phyloP scores from a whole-genome alignment of 2,113 vertebrate species.

The Cairina moschata region DNA sequence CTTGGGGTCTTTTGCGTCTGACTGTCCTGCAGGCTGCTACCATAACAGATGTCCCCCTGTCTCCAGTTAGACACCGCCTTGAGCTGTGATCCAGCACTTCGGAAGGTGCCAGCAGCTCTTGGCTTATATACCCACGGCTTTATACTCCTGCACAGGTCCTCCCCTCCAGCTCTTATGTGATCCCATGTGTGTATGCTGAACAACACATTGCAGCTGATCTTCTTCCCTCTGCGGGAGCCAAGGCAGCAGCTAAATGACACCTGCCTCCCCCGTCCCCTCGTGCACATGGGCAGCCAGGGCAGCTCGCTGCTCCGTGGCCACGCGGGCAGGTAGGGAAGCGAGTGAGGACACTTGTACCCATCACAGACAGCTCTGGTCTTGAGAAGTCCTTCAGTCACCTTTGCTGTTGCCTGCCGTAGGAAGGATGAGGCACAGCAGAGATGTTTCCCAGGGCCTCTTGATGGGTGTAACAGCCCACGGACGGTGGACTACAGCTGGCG shows the following conservation, averaged over 20 bases:
- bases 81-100: neutral
- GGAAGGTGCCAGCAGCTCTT: neutral
- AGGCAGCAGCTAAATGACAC: neutral
- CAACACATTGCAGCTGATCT: neutral
- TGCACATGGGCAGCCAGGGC: neutral
- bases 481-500: neutral
- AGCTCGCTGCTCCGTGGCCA: neutral
- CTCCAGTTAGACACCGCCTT: neutral
- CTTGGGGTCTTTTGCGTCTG: neutral
- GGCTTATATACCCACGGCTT: neutral
- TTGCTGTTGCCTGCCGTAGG: neutral
- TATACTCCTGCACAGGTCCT: neutral
- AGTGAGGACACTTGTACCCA: neutral
- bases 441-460: neutral
- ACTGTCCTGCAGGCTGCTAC: neutral
- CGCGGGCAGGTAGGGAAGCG: neutral
- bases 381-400: neutral
- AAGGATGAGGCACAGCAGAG: neutral
- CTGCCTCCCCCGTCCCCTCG: neutral
- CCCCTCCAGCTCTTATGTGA: rapidly evolving
- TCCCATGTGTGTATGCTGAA: neutral
- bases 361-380: neutral
- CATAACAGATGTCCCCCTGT: rapidly evolving
- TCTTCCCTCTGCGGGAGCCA: neutral
- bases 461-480: neutral